Evolutionary conservation across 2,888 invertebrate species (phyloP), one percentile per base, ranked within the genome.

Genomic region (Phymatocera aterrima): DNA sequence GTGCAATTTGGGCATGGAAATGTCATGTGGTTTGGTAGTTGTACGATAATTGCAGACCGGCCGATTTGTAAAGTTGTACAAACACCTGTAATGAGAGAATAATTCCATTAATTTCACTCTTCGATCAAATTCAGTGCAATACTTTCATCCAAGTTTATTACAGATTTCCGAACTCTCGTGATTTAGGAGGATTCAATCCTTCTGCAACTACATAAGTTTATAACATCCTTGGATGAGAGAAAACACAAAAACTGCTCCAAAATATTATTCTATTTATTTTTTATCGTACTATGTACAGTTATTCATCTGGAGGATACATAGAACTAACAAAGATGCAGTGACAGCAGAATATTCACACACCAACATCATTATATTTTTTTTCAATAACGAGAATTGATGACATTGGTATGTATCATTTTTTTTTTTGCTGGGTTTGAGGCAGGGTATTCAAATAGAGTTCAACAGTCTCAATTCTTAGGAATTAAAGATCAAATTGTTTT

Each of bases 1-100:
- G 85, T 84, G 77, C 90, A 90, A 77, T 83, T 83, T 18, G 84
- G 77, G 83, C 90, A 90, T 8, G 85, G 86, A 79, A 81, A 87
- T 61, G 57, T 51, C 46, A 40, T 75, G 54, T 40, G 74, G 57
- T 79, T 77, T 68, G 75, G 79, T 34, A 54, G 79, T 74, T 79
- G 61, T 3, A 65, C n/a, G 65, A 37, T 61, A 37, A 65, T 57
- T 31, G 40, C 10, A 21, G 51, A 77, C 24, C 61, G 65, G 72
- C 40, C 57, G 31, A 48, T 24, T n/a, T 34, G 57, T 31, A 8
- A 57, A 40, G 21, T 40, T 24, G 54, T 24, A 40, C 57, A 15
- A 57, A 57, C 21, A 57, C 40, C 74, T 75, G 74, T 37, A 75
- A 75, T 57, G 40, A 75, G 57, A 75, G 57, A 70, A 28, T 8